phyloP scores from a whole-genome alignment of 2,888 invertebrate species.

The Eupithecia centaureata region DNA sequence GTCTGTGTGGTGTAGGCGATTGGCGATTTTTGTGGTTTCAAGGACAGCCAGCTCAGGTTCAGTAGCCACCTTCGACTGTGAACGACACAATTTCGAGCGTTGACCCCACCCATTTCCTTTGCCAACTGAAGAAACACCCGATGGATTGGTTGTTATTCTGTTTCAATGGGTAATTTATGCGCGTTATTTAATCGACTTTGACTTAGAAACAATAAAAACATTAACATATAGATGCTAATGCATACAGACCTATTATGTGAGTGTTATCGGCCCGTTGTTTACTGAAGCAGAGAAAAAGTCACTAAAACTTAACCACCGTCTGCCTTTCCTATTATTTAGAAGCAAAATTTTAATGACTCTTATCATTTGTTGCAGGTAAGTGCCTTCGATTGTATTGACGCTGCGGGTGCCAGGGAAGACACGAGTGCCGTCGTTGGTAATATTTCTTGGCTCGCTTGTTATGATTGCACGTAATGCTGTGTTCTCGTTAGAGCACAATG shows the following conservation, averaged over 20 bases:
- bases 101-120: constrained; percentile 78
- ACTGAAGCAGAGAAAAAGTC: constrained; percentile 46
- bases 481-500: constrained; percentile 84
- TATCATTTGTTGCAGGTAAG: constrained; percentile 75
- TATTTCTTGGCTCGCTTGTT: constrained; percentile 65
- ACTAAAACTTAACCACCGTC: constrained; percentile 23
- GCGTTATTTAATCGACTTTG: constrained; percentile 67
- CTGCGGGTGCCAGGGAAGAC: constrained; percentile 28
- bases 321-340: constrained; percentile 19
- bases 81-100: constrained; percentile 80
- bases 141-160: constrained; percentile 59
- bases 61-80: constrained; percentile 78
- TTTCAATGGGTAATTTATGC: constrained; percentile 62
- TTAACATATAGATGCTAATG: constrained; percentile 64
- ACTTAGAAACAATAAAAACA: constrained; percentile 70
- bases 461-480: constrained; percentile 76
- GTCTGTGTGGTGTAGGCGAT: constrained; percentile 61
- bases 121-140: constrained; percentile 65
- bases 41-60: constrained; percentile 80
- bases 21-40: constrained; percentile 75
- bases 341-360: constrained; percentile 26
- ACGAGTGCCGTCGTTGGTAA: constrained; percentile 60
- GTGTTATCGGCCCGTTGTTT: constrained; percentile 58
- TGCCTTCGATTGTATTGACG: constrained; percentile 36
- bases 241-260: constrained; percentile 61